Evolutionary conservation across 2,888 invertebrate genomes (phyloP), one percentile per base, ranked within the genome.

Genomic region (Spisula solida): DNA sequence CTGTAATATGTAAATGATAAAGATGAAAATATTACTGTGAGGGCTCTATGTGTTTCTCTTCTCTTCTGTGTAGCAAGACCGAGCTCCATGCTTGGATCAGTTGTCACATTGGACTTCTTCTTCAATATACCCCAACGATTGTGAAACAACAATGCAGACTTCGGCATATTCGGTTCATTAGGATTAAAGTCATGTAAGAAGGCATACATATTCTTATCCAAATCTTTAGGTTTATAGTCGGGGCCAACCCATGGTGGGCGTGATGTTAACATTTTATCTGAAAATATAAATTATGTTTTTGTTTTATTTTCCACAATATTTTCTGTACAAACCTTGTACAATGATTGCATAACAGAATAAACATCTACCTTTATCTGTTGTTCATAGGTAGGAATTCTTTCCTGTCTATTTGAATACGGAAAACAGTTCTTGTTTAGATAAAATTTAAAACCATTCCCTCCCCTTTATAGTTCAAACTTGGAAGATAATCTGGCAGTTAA

Each of bases 211-310:
- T 96, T 94, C 47, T 92, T 93, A 47, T 95, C 93, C 8, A 96
- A 87, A 89, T 96, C 96, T 85, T 94, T 94, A 10, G 96, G 96
- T 14, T 93, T 93, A 55, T 92, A 90, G 83, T 96, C 95, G 0
- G 96, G 95, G 1, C 94, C 94, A 56, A 93, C 92, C 96, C 96
- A 96, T 12, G 95, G 94, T 18, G 96, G 96, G 31, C 96, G 88
- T 0, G 89, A 89, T 16, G 90, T 92, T 81, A 90, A 34, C 92
- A 91, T 90, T 70, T 84, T 92, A 80, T 92, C 92, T 92, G 88
- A 20, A 85, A 88, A 51, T 47, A 55, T 47, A 41, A n/a, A 47
- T n/a, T 8, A 14, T 29, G 51, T 16, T 1, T 51, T 14, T 51
- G 12, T 51, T 51, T 16, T 1, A 51, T 8, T 51, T 51, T 51